Conservation (phyloP, 1,140 invertebrate genomes). For the Calosoma granatense region DNA sequence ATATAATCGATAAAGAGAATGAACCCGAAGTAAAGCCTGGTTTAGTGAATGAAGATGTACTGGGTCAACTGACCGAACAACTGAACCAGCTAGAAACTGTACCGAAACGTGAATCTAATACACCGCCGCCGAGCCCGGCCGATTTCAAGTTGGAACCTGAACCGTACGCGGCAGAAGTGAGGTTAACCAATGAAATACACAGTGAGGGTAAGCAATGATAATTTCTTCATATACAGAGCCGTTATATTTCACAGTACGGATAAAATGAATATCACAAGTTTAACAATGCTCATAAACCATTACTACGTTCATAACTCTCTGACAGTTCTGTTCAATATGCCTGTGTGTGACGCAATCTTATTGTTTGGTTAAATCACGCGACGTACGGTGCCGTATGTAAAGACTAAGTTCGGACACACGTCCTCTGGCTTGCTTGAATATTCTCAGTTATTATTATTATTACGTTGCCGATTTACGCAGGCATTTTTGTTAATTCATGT, state of each 20-base stretch:
- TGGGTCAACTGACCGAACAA: constrained; percentile 28
- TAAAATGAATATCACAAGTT: not conserved
- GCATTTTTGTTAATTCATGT: not conserved
- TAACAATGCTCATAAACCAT: not conserved
- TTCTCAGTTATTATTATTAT: not conserved
- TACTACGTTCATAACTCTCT: no score
- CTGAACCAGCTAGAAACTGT: constrained; percentile 24
- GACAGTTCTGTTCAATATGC: no score
- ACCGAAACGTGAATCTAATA: constrained; percentile 19
- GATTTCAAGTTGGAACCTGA: constrained; percentile 19
- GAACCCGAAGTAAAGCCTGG: constrained; percentile 25
- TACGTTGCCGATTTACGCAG: not conserved
- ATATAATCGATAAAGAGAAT: constrained; percentile 1
- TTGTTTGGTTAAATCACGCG: no score
- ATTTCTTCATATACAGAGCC: not conserved
- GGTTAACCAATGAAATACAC: not conserved
- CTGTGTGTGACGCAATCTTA: no score
- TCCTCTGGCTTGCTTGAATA: not conserved
- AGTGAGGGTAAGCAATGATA: not conserved
- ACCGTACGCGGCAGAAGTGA: no score
- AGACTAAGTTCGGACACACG: no score
- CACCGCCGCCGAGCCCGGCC: constrained; percentile 29
- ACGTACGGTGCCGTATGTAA: no score
- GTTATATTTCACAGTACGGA: no score
- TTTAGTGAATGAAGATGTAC: constrained; percentile 26